Evolutionary conservation across 2,888 invertebrate species (phyloP), one percentile per base, ranked within the genome.

Genomic region (Agrypnus murinus): DNA sequence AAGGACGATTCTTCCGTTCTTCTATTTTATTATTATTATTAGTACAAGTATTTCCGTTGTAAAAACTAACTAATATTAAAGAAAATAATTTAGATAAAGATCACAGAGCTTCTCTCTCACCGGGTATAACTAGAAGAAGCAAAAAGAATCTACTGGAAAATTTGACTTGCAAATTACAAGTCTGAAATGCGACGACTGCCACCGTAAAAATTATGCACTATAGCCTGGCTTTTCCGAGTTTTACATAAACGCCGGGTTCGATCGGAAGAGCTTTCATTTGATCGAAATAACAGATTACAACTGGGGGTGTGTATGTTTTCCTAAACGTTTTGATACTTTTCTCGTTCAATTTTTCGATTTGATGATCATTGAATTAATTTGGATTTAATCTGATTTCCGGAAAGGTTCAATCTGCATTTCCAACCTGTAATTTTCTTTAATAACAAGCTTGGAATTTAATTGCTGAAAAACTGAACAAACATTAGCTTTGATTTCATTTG

Each of bases 161-260:
- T 43, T 43, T 43, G 43, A 43, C 43, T 43, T 43, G 43, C 43
- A 43, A 43, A 43, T 43, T 43, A 25, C 25, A 15, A 3, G 15
- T n/a, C 15, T 43, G 43, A 43, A 43, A 43, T 43, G 43, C 43
- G 43, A 14, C 43, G 43, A 43, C 43, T 43, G 43, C 15, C 43
- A 43, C 43, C 43, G 43, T 43, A 43, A 43, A 43, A 43, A 43
- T 43, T 43, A 43, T 43, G 43, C 43, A 43, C 43, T 43, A n/a
- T n/a, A 15, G 43, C 43, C 25, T 43, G 43, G 43, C 43, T 43
- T 43, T n/a, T 43, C 14, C 15, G 15, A 43, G 43, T 43, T 43
- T 43, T 43, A 43, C 43, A 43, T 43, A 43, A 43, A 43, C 14
- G 43, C 15, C 12, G 50, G n/a, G 12, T 31, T 50, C 19, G 50